phyloP scores from a whole-genome alignment of 2,113 vertebrate genomes.

The Pangasianodon hypophthalmus region DNA sequence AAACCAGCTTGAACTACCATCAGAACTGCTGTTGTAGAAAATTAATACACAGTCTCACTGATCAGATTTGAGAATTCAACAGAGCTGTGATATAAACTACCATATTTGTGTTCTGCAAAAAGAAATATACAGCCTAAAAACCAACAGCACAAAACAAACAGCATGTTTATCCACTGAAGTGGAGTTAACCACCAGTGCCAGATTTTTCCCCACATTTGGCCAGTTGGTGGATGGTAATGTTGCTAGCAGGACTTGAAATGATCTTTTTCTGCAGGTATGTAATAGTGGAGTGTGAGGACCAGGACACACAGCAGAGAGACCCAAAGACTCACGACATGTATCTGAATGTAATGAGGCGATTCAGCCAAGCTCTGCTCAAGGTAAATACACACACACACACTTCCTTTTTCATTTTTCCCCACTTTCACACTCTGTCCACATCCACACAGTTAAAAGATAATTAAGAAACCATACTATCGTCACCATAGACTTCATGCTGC shows the following conservation, averaged over 20 bases:
- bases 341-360: conserved; percentile 94
- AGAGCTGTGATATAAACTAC: not conserved
- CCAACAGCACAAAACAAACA: not conserved
- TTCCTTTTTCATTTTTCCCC: not conserved
- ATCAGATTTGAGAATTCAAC: not conserved
- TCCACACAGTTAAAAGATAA: too few relatives aligned
- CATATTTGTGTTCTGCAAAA: not conserved
- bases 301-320: conserved; percentile 95
- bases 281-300: conserved; percentile 97
- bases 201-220: not conserved
- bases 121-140: not conserved
- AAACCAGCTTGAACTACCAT: not conserved
- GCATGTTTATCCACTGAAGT: not conserved
- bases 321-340: conserved; percentile 98
- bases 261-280: conserved; percentile 83
- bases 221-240: too few relatives aligned
- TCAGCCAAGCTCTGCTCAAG: conserved; percentile 96
- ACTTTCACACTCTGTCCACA: not conserved
- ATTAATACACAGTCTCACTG: not conserved
- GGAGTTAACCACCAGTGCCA: not conserved
- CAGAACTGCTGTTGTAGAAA: not conserved
- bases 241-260: not conserved
- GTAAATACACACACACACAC: conserved; percentile 64
- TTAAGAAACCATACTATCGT: not conserved
- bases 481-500: not conserved